Evolutionary conservation across 2,888 invertebrate genomes (phyloP), one percentile per base, ranked within the genome.

Genomic region (Zaprionus obscuricornis): DNA sequence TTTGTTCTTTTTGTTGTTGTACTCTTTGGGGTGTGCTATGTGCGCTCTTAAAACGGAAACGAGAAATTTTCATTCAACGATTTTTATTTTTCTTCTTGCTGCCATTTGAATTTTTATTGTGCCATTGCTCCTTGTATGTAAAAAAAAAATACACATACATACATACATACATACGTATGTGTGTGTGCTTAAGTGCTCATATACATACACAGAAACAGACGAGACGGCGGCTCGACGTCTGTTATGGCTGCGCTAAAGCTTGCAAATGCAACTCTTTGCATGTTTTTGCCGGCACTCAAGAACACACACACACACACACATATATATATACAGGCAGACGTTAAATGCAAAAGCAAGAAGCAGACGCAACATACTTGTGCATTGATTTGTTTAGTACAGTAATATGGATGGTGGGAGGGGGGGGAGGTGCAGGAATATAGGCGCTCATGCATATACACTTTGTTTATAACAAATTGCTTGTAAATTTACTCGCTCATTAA

Each of bases 381-480:
- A n/a, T n/a, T n/a, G n/a, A n/a, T n/a, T n/a, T n/a, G n/a, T n/a
- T n/a, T n/a, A n/a, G n/a, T n/a, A n/a, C n/a, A n/a, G n/a, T n/a
- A n/a, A n/a, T n/a, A n/a, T n/a, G n/a, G n/a, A n/a, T n/a, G n/a
- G n/a, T n/a, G n/a, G n/a, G n/a, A n/a, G n/a, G n/a, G n/a, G n/a
- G n/a, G n/a, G n/a, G n/a, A n/a, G n/a, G n/a, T n/a, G n/a, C n/a
- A n/a, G n/a, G 7, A 18, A 7, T 26, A 26, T 34, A n/a, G 26
- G 46, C 57, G 59, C 43, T 58, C 65, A 65, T 46, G 55, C 56
- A 54, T 49, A 70, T 50, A 63, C 55, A 63, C 52, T 63, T 72
- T 73, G 74, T 73, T 73, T 73, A 74, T 74, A 66, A 73, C 66
- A 66, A 73, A 69, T 69, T 70, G 74, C 56, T 66, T 59, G 66